Evolutionary conservation across 1,140 invertebrate genomes (phyloP).

Genomic region (Drosophila hydei): DNA sequence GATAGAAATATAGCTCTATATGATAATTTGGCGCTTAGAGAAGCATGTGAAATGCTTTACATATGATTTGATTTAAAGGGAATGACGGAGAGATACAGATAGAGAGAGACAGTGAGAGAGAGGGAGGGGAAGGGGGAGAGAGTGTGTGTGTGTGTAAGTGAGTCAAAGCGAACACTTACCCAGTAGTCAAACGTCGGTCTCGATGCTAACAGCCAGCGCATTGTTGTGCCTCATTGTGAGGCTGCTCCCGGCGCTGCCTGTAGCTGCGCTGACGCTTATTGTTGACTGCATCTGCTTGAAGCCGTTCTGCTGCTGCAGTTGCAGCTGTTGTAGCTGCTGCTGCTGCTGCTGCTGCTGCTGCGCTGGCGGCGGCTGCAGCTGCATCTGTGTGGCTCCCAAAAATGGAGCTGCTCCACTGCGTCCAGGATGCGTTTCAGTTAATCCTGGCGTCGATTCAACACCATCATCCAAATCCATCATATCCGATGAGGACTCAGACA

Average conservation of each 20-base stretch:
- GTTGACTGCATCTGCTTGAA: slow-evolving; percentile 66
- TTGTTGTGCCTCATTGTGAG: slow-evolving; percentile 94
- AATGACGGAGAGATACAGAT: neutral
- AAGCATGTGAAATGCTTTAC: slow-evolving; percentile 16
- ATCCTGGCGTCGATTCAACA: slow-evolving; percentile 89
- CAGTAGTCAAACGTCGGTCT: slow-evolving; percentile 99
- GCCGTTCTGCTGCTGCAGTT: slow-evolving; percentile 47
- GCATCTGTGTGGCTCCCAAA: slow-evolving; percentile 79
- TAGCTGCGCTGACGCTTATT: slow-evolving; percentile 69
- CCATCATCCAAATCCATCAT: slow-evolving; percentile 98
- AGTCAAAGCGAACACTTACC: slow-evolving; percentile 85
- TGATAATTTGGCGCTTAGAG: neutral
- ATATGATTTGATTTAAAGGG: neutral
- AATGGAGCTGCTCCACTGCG: slow-evolving; percentile 79
- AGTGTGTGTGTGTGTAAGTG: neutral
- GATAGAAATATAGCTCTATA: slow-evolving; percentile 3
- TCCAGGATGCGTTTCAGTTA: slow-evolving; percentile 82
- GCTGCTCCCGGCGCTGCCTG: slow-evolving; percentile 89
- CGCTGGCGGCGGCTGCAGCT: slow-evolving; percentile 44
- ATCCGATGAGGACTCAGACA: slow-evolving; percentile 96
- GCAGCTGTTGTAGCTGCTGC: slow-evolving; percentile 42
- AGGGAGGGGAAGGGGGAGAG: slow-evolving; percentile 2
- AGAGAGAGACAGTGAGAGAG: slow-evolving; percentile 1
- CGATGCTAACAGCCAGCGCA: slow-evolving; percentile 91
- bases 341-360: slow-evolving; percentile 57